Conservation (phyloP, 2,113 vertebrate genomes). For the Mesitornis unicolor region DNA sequence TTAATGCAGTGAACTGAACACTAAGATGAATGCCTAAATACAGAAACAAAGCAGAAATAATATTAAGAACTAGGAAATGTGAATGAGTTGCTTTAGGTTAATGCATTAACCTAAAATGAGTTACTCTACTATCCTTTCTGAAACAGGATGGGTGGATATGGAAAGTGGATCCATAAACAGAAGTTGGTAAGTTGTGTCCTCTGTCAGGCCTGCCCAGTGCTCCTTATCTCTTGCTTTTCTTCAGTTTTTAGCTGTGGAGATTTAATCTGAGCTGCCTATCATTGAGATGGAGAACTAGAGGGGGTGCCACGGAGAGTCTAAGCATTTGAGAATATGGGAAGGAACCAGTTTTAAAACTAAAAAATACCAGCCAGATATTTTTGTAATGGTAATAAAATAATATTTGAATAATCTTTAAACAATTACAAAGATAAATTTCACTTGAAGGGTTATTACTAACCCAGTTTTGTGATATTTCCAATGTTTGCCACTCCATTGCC, state of each 20-base stretch:
- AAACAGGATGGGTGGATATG: conserved; percentile 30
- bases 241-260: neutral
- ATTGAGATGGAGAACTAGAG: neutral
- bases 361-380: neutral
- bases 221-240: neutral
- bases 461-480: neutral
- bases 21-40: neutral
- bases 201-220: neutral
- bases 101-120: neutral
- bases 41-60: neutral
- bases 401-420: neutral
- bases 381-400: neutral
- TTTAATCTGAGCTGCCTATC: neutral
- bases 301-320: neutral
- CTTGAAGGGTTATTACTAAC: neutral
- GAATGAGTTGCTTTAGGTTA: neutral
- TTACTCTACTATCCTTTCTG: neutral
- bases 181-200: conserved; percentile 22
- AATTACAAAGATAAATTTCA: neutral
- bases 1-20: neutral
- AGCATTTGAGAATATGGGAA: neutral
- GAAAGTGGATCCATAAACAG: conserved; percentile 27
- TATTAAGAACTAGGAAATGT: neutral
- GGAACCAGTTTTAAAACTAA: neutral
- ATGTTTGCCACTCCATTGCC: neutral